Evolutionary conservation across 2,888 invertebrate genomes (phyloP).

Genomic region (Macropis europaea): DNA sequence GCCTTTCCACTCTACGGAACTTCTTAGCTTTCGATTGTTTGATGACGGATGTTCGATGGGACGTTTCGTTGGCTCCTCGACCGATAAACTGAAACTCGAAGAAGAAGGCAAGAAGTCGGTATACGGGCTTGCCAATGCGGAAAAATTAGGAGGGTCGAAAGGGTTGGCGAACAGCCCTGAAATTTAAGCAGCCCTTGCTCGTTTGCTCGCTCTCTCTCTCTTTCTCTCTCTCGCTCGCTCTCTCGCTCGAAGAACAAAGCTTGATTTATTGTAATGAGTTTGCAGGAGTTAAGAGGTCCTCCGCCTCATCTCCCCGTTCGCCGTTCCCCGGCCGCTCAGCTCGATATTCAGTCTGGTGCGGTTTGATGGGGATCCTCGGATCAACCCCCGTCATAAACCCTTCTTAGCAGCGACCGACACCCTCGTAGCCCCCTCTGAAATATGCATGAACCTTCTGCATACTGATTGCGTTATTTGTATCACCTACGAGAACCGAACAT

Average conservation of each 20-base stretch:
- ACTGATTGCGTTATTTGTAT: conserved; percentile 79
- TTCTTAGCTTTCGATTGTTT: no score
- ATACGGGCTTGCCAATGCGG: background rate
- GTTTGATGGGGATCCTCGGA: conserved; percentile 79
- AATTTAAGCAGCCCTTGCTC: conserved; percentile 74
- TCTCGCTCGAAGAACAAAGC: conserved; percentile 78
- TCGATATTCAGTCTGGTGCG: conserved; percentile 77
- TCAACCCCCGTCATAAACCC: conserved; percentile 80
- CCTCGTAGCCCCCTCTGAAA: conserved; percentile 72
- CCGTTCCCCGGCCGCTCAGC: conserved; percentile 57
- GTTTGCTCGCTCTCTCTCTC: conserved; percentile 35
- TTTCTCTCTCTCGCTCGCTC: conserved; percentile 63
- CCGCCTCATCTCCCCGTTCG: conserved; percentile 53
- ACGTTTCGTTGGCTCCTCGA: no score
- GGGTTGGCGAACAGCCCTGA: conserved; percentile 73
- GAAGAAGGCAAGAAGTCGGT: conserved; percentile 5
- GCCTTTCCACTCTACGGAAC: background rate
- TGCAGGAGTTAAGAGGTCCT: conserved; percentile 80
- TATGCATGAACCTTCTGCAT: conserved; percentile 78
- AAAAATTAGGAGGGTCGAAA: conserved; percentile 47
- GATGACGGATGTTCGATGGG: no score
- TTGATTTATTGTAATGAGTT: conserved; percentile 81
- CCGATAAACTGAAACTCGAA: no score
- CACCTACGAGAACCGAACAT: conserved; percentile 67
- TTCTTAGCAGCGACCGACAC: conserved; percentile 77